Evolutionary conservation across 2,888 invertebrate species (phyloP).

Genomic region (Andrena trimmerana): DNA sequence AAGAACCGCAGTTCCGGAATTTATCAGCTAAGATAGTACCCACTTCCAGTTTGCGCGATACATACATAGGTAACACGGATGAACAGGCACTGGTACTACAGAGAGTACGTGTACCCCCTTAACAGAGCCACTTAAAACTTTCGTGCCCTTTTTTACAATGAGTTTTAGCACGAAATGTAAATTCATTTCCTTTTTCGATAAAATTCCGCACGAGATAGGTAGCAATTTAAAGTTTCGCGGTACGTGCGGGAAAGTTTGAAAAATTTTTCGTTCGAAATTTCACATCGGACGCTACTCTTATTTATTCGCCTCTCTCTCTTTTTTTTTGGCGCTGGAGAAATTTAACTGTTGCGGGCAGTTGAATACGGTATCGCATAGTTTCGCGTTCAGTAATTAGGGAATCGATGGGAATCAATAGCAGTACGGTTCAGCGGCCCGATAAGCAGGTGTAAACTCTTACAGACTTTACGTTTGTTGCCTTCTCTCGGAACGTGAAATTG

Average conservation of each 20-base stretch:
- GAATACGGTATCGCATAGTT: neutral
- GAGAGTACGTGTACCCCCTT: slow-evolving; percentile 30
- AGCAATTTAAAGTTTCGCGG: slow-evolving; percentile 47
- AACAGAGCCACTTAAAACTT: slow-evolving; percentile 53
- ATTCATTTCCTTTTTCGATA: slow-evolving; percentile 52
- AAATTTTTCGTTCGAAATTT: slow-evolving; percentile 28
- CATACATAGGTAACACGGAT: slow-evolving; percentile 44
- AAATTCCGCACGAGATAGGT: slow-evolving; percentile 37
- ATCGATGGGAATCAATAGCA: slow-evolving; percentile 15
- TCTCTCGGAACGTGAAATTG: slow-evolving; percentile 25
- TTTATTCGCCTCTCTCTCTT: neutral
- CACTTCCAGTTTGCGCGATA: slow-evolving; percentile 30
- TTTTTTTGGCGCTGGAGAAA: neutral
- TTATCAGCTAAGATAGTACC: slow-evolving; percentile 62
- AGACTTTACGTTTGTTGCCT: slow-evolving; percentile 12
- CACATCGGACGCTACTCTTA: neutral
- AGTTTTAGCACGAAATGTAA: slow-evolving; percentile 57
- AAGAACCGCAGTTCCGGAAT: slow-evolving; percentile 51
- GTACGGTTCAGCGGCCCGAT: neutral
- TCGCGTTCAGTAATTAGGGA: neutral
- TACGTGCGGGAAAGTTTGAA: slow-evolving; percentile 5
- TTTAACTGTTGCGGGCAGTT: slow-evolving; percentile 2
- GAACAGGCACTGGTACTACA: slow-evolving; percentile 27
- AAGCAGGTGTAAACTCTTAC: slow-evolving; percentile 18
- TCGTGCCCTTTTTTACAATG: slow-evolving; percentile 49